Base-by-base conservation (phyloP, 2,797 vertebrate species). In the Syngnathus acus region DNA sequence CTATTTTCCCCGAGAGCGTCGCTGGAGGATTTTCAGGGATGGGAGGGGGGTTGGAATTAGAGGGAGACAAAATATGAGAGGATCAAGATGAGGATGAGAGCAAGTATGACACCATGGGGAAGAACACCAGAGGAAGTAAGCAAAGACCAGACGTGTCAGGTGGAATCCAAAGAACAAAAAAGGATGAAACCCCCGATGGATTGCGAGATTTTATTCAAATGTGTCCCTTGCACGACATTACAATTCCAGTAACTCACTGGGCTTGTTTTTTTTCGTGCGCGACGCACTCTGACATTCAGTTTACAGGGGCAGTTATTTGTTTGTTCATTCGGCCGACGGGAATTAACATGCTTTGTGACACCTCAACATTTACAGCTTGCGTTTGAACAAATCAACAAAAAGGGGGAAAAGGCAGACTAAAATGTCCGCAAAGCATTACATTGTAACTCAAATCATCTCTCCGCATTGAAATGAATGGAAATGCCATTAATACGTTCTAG, bases 1-100 rank as follows among this genome's bases (percentile, higher is more conserved):
- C 54, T 72, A 73, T 86, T 84, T 82, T 82, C 74, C 79, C 73
- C 82, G 72, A 89, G 69, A 80, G 82, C 75, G 77, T 84, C 79
- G 82, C 81, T 16, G 54, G 16, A 37, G 54, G 54, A 57, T 57
- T 37, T 55, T 57, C 26, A 2, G 45, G 23, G 42, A 50, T 19
- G 19, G 47, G 16, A 16, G 47, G 16, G 45, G 45, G 45, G 16
- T 14, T 6, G 48, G 7, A 39, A 47, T 53, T 5, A 26, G n/a
- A 50, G 51, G 9, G 19, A 59, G 37, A 21, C 26, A 10, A 58
- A 11, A 51, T n/a, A 62, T 60, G 6, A 42, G 40, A 40, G 59
- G n/a, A 42, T 19, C 37, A 50, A 50, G 19, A 6, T 19, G 58
- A 60, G 37, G 38, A 32, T 48, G 7, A 38, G 38, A 50, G 21